These are phyloP conservation scores for Nannoperca obscura DNA, from an alignment of 2,797 vertebrate genomes.

Conservation along the genomic window DNA sequence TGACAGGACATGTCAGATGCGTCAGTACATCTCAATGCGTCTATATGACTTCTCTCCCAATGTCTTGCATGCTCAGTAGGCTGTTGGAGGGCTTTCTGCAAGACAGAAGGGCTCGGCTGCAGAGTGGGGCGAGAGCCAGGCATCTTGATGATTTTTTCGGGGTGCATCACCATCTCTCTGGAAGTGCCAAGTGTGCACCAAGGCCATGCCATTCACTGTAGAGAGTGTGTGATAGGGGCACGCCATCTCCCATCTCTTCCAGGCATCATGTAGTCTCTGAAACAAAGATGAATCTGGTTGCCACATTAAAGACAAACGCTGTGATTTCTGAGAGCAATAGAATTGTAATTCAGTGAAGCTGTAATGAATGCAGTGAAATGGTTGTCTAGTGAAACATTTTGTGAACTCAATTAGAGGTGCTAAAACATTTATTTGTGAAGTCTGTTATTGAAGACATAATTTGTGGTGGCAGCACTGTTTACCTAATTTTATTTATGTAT, in stretches of 20 bases:
- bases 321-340: constrained; percentile 72
- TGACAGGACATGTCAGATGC: constrained; percentile 48
- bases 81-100: constrained; percentile 84
- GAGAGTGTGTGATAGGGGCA: constrained; percentile 69
- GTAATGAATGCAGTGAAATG: constrained; percentile 80
- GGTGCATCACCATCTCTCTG: constrained; percentile 83
- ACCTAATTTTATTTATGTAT: constrained; percentile 82
- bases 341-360: constrained; percentile 75
- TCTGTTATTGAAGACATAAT: constrained; percentile 80
- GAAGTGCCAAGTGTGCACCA: constrained; percentile 80
- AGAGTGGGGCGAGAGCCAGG: constrained; percentile 83
- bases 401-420: constrained; percentile 79
- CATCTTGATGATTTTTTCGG: constrained; percentile 84
- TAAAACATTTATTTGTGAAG: constrained; percentile 80
- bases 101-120: constrained; percentile 87
- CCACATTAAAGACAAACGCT: constrained; percentile 71
- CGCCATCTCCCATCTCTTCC: constrained; percentile 67
- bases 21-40: constrained; percentile 34
- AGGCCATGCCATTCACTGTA: constrained; percentile 78
- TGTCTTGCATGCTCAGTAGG: constrained; percentile 79
- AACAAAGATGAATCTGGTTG: constrained; percentile 71
- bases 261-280: constrained; percentile 53
- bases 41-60: constrained; percentile 59
- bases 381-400: constrained; percentile 80
- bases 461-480: constrained; percentile 74